Evolutionary conservation across 2,797 vertebrate genomes (phyloP).

Genomic region (Premnoplex brunnescens): DNA sequence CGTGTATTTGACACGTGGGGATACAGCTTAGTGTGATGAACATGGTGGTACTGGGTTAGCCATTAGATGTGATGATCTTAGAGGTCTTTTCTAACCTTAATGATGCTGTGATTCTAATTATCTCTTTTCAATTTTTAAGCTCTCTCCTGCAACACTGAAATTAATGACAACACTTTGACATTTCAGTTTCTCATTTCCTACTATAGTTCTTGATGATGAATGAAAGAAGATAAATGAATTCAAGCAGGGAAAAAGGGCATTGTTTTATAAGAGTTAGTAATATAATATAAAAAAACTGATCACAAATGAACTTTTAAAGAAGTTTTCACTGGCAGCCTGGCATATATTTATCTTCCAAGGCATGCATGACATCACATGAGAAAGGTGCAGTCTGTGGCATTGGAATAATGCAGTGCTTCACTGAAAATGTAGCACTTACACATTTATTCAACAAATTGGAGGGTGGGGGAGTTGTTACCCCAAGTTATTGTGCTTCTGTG

Average conservation of each 20-base stretch:
- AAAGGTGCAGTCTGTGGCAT: neutral
- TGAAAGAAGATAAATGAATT: neutral
- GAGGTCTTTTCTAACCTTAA: neutral
- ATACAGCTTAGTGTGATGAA: neutral
- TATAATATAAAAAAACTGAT: neutral
- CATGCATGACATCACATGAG: neutral
- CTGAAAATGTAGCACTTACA: neutral
- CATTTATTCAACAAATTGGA: neutral
- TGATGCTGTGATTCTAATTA: neutral
- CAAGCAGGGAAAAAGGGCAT: neutral
- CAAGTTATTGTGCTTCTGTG: neutral
- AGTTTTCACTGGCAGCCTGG: neutral
- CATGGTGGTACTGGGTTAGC: neutral
- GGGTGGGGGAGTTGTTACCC: neutral
- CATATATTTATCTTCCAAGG: neutral
- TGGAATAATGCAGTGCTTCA: neutral
- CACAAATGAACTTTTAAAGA: rapidly evolving
- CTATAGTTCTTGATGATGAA: neutral
- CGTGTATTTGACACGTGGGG: neutral
- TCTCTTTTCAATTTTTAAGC: neutral
- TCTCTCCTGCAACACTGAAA: neutral
- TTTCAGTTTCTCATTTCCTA: neutral
- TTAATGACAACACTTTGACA: neutral
- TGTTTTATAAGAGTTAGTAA: neutral
- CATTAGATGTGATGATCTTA: neutral